These are phyloP conservation scores for Anguilla obscura DNA, from an alignment of 2,797 vertebrate species.

Conservation along the genomic window DNA sequence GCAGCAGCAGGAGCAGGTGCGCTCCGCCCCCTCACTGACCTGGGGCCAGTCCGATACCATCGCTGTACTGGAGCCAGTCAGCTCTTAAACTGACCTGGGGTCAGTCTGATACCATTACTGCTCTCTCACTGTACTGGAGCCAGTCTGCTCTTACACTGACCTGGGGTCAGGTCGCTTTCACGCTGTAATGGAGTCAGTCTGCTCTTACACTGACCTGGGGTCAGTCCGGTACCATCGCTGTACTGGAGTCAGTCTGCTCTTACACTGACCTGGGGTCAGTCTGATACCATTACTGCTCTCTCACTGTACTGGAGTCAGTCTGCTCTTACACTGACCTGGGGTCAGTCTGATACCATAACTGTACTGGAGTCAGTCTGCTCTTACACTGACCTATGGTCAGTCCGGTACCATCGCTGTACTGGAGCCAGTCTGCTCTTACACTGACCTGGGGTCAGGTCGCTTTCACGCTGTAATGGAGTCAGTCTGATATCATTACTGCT, in stretches of 20 bases:
- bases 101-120: background rate
- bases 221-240: background rate
- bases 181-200: background rate
- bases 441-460: background rate
- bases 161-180: background rate
- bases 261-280: background rate
- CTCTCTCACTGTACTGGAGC: background rate
- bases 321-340: background rate
- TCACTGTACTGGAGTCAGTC: background rate
- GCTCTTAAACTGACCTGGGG: background rate
- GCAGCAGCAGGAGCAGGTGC: constrained; percentile 84
- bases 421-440: background rate
- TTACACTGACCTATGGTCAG: background rate
- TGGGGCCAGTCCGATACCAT: constrained; percentile 41
- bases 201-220: background rate
- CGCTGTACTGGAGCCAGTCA: background rate
- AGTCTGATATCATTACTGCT: background rate
- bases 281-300: background rate
- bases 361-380: background rate
- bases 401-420: background rate
- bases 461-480: background rate
- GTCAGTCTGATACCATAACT: background rate
- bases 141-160: background rate
- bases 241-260: background rate
- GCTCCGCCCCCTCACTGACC: constrained; percentile 7